These are phyloP conservation scores for Standfussiana lucernea DNA, from an alignment of 2,888 invertebrate genomes.

Conservation along the genomic window DNA sequence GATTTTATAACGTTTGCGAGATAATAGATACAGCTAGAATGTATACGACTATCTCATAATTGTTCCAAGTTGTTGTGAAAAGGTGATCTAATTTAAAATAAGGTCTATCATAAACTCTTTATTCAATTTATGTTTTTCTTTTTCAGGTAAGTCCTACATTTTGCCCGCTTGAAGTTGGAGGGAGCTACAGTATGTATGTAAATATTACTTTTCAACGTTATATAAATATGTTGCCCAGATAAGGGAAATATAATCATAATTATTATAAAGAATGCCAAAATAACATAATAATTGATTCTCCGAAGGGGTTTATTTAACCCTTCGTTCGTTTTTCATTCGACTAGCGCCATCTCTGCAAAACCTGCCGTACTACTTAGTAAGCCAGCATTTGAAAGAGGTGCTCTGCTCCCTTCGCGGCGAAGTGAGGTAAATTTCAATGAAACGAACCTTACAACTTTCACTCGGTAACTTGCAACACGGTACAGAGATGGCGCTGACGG, in stretches of 20 bases:
- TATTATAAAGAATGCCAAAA: no score
- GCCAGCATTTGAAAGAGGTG: slow-evolving; percentile 23
- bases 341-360: slow-evolving; percentile 65
- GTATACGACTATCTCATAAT: not conserved
- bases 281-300: not conserved
- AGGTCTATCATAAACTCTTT: not conserved
- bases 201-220: not conserved
- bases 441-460: slow-evolving; percentile 50
- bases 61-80: not conserved
- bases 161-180: not conserved
- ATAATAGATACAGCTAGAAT: not conserved
- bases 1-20: slow-evolving; percentile 12
- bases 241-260: not conserved
- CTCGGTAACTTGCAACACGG: not conserved
- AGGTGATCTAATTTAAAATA: not conserved
- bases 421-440: slow-evolving; percentile 22
- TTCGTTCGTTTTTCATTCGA: slow-evolving; percentile 27
- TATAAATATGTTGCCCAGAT: not conserved
- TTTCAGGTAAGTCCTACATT: slow-evolving; percentile 61
- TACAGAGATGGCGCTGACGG: slow-evolving; percentile 62
- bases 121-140: slow-evolving; percentile 8
- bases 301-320: accelerated
- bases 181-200: slow-evolving; percentile 30
- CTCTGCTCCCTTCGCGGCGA: slow-evolving; percentile 4
- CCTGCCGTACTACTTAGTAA: slow-evolving; percentile 25